phyloP scores from a whole-genome alignment of 1,140 invertebrate species.

The Augochlora pura region DNA sequence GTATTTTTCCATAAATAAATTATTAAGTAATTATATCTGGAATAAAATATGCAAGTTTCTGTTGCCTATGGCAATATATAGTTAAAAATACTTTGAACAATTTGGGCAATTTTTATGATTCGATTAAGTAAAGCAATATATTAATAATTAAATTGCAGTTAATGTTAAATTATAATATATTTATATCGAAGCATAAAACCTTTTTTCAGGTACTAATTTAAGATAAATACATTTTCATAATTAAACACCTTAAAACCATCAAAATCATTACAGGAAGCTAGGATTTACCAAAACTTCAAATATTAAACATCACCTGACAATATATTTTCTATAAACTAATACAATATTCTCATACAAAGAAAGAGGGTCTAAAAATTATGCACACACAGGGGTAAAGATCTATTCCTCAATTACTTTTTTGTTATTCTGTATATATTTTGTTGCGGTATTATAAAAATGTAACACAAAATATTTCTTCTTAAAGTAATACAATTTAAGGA shows the following conservation, averaged over 20 bases:
- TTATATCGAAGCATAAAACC: background rate
- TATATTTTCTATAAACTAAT: slow-evolving; percentile 80
- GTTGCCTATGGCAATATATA: no score
- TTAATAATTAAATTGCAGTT: background rate
- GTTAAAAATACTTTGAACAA: background rate
- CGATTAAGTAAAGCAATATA: background rate
- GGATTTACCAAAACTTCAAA: slow-evolving; percentile 64
- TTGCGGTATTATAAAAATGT: slow-evolving; percentile 79
- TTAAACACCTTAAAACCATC: background rate
- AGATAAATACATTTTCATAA: background rate
- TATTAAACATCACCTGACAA: slow-evolving; percentile 78
- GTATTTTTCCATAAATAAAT: background rate
- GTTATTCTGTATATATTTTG: slow-evolving; percentile 76
- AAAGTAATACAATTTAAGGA: slow-evolving; percentile 78
- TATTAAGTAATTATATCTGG: background rate
- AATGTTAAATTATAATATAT: background rate
- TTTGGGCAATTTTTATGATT: background rate
- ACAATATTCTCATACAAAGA: slow-evolving; percentile 79
- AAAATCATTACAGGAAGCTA: slow-evolving; percentile 41
- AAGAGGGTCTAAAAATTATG: slow-evolving; percentile 77
- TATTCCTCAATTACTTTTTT: slow-evolving; percentile 64
- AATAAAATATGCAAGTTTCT: background rate
- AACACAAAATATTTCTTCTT: slow-evolving; percentile 79
- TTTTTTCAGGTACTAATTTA: background rate
- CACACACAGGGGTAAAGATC: slow-evolving; percentile 74